Evolutionary conservation across 1,140 invertebrate genomes (phyloP).

Genomic region (Proales similis): DNA sequence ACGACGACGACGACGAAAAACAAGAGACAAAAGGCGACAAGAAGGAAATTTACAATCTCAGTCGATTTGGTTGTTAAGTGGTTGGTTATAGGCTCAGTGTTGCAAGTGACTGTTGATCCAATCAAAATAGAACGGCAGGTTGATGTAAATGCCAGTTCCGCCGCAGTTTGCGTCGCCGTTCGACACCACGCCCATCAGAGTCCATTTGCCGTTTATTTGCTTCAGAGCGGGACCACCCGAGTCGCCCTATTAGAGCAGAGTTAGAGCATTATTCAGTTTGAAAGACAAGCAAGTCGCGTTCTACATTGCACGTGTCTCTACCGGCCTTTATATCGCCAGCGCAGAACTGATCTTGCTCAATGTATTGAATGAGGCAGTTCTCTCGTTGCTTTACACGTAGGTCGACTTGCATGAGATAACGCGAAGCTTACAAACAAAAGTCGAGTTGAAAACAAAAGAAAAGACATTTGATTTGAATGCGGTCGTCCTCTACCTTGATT

Average conservation of each 20-base stretch:
- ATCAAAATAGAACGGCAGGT: conserved; percentile 22
- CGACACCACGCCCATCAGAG: conserved; percentile 27
- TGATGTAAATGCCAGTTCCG: conserved; percentile 32
- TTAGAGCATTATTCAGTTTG: neutral
- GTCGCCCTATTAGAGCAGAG: conserved; percentile 15
- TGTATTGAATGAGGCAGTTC: conserved; percentile 33
- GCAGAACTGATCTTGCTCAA: conserved; percentile 30
- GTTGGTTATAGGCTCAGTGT: no score
- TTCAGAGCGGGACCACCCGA: conserved; percentile 29
- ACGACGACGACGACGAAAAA: no score
- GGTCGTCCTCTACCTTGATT: conserved; percentile 22
- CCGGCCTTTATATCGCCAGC: conserved; percentile 23
- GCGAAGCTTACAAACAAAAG: conserved; percentile 23
- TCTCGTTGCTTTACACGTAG: conserved; percentile 24
- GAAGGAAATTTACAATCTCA: no score
- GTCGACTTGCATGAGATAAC: conserved; percentile 37
- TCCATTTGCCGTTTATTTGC: conserved; percentile 30
- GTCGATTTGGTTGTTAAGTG: no score
- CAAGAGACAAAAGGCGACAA: no score
- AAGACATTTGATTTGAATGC: neutral
- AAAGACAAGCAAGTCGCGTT: neutral
- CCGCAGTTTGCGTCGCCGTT: conserved; percentile 35
- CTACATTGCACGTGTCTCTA: conserved; percentile 36
- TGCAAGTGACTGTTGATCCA: no score
- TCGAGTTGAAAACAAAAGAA: no score